phyloP scores from a whole-genome alignment of 2,888 invertebrate species.

The Drosophila longiperda region DNA sequence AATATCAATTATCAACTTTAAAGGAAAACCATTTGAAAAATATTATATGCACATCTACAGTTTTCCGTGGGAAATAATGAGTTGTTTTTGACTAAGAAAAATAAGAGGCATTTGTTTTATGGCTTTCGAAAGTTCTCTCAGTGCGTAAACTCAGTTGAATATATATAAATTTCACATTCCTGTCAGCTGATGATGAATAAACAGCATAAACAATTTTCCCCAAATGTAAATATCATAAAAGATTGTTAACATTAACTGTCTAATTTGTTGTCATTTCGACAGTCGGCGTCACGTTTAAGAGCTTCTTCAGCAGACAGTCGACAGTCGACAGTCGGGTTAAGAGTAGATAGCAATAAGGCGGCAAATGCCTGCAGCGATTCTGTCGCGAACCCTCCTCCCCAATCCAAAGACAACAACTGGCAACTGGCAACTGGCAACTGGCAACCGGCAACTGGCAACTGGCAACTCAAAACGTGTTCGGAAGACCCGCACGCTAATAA shows the following conservation, averaged over 20 bases:
- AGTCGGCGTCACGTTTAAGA: slow-evolving; percentile 49
- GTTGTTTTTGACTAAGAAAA: not conserved
- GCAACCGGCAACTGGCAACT: slow-evolving; percentile 13
- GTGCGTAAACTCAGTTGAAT: not conserved
- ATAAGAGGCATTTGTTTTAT: slow-evolving; percentile 17
- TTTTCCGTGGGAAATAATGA: slow-evolving; percentile 7
- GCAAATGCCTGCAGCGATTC: slow-evolving; percentile 63
- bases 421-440: slow-evolving; percentile 8
- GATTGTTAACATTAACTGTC: slow-evolving; percentile 79
- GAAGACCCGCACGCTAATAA: slow-evolving; percentile 74
- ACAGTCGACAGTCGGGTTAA: slow-evolving; percentile 7
- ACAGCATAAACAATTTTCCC: slow-evolving; percentile 63
- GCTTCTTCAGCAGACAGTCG: slow-evolving; percentile 68
- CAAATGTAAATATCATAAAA: slow-evolving; percentile 75
- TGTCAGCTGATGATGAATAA: slow-evolving; percentile 46
- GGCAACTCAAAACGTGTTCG: slow-evolving; percentile 66
- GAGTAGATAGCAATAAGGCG: slow-evolving; percentile 50
- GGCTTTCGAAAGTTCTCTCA: slow-evolving; percentile 18
- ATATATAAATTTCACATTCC: slow-evolving; percentile 17
- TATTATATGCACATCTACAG: not conserved
- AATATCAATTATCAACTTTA: not conserved
- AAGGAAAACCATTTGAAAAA: not conserved
- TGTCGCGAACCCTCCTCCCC: slow-evolving; percentile 23
- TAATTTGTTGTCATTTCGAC: slow-evolving; percentile 76
- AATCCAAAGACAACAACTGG: slow-evolving; percentile 4